Percentiles rank a stretch among this genome's conserved stretches.
Evolutionary conservation across 2,888 invertebrate genomes (phyloP).

Genomic region (Nipponacmea schrenckii): DNA sequence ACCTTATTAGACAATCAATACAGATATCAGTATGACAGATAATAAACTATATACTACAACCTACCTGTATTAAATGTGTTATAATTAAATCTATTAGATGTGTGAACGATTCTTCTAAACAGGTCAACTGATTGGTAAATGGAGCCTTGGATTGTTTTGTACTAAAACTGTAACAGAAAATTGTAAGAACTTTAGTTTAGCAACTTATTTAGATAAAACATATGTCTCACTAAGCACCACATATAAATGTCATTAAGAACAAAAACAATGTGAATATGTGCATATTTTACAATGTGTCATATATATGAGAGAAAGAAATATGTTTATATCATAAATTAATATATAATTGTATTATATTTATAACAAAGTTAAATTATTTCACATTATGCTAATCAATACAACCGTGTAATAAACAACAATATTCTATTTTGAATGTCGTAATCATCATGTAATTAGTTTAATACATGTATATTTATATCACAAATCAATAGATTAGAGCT

Average conservation of each 20-base stretch:
- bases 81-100: slow-evolving; percentile 58
- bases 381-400: no score
- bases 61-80: slow-evolving; percentile 71
- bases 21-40: background rate
- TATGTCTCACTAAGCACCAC: background rate
- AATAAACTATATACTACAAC: background rate
- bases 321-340: no score
- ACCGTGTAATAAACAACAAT: no score
- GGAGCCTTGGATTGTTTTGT: slow-evolving; percentile 38
- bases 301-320: no score
- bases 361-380: no score
- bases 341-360: no score
- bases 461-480: no score
- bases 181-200: slow-evolving; percentile 9
- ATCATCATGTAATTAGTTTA: no score
- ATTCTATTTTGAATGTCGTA: no score
- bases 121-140: slow-evolving; percentile 60
- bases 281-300: no score
- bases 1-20: background rate
- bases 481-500: no score
- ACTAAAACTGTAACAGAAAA: slow-evolving; percentile 7
- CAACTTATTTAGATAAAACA: background rate
- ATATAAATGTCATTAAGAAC: slow-evolving; percentile 8
- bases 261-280: no score
- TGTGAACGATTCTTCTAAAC: slow-evolving; percentile 63